Evolutionary conservation across 2,888 invertebrate genomes (phyloP).

Genomic region (Stictocephala bisonia): DNA sequence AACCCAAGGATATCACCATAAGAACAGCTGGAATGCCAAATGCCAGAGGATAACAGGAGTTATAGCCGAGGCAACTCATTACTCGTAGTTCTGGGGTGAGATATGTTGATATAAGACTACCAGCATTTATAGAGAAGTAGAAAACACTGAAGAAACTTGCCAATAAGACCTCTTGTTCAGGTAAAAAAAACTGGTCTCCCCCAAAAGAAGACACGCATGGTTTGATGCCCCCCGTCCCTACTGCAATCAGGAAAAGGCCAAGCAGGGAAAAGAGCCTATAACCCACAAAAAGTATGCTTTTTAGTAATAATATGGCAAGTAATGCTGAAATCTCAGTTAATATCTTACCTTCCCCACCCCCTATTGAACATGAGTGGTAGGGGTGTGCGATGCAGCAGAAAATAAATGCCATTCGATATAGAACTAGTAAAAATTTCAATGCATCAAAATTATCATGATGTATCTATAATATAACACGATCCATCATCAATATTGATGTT

Average conservation of each 20-base stretch:
- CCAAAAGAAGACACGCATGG: constrained; percentile 86
- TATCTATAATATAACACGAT: too few species aligned
- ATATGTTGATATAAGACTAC: constrained; percentile 78
- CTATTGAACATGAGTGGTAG: too few species aligned
- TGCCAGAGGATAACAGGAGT: constrained; percentile 76
- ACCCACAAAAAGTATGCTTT: too few species aligned
- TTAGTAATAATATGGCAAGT: too few species aligned
- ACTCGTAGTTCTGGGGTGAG: constrained; percentile 79
- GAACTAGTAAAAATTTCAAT: too few species aligned
- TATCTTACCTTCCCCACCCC: too few species aligned
- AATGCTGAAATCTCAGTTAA: too few species aligned
- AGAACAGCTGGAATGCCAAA: constrained; percentile 79
- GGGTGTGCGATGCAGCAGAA: too few species aligned
- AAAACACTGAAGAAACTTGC: constrained; percentile 80
- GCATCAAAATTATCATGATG: too few species aligned
- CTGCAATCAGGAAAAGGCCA: constrained; percentile 76
- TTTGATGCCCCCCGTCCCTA: constrained; percentile 86
- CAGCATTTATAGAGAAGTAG: constrained; percentile 75
- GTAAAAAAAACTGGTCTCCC: constrained; percentile 80
- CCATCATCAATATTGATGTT: too few species aligned
- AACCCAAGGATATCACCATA: constrained; percentile 71
- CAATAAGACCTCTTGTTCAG: constrained; percentile 74
- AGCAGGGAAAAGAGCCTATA: constrained; percentile 72
- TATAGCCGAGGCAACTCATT: constrained; percentile 73
- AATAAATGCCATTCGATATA: too few species aligned